Evolutionary conservation across 2,113 vertebrate genomes (phyloP), one percentile per base, ranked within the genome.

Genomic region (Ondatra zibethicus): DNA sequence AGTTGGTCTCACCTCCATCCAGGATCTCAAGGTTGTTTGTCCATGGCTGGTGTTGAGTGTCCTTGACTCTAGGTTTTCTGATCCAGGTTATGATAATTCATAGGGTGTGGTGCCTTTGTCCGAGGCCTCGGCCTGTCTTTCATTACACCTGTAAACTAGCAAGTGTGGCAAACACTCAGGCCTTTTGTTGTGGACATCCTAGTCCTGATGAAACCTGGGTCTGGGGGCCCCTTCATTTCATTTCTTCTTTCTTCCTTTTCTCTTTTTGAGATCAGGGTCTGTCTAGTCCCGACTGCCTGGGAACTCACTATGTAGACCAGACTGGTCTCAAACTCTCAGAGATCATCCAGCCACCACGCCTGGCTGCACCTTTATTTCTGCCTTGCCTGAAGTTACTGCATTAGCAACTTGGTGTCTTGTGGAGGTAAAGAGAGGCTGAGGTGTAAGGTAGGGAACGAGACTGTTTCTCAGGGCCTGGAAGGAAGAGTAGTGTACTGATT

Each of bases 201-300:
- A 80, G 87, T 50, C 76, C 66, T 76, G 86, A 39, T 36, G 88
- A 95, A 88, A 92, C 29, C 52, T 76, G 80, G 39, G 88, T 70
- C 89, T 33, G 50, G 72, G 55, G 39, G 29, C 3, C 31, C 14
- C 39, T 68, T 93, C 66, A 4, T 39, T 63, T 63, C 52, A 72
- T 81, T 77, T 66, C 2, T 19, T 75, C 12, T 75, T 75, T 52
- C 9, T 55, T 80, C 19, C 1, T 36, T 55, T 55, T 80, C 29
- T 61, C 7, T 63, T 19, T 29, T 84, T 84, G 58, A 84, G 58
- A 31, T 84, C 27, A 63, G 58, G 58, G n/a, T 63, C 55, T 27
- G 23, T 82, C 33, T 39, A 61, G 80, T 12, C 52, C 80, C 16
- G 19, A 39, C n/a, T 16, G 55, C 10, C 23, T n/a, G 3, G 6